A percentile compares a stretch with the other conserved stretches of the same genome.
Conservation (phyloP, 2,797 vertebrate genomes). For the Xyrichtys novacula region DNA sequence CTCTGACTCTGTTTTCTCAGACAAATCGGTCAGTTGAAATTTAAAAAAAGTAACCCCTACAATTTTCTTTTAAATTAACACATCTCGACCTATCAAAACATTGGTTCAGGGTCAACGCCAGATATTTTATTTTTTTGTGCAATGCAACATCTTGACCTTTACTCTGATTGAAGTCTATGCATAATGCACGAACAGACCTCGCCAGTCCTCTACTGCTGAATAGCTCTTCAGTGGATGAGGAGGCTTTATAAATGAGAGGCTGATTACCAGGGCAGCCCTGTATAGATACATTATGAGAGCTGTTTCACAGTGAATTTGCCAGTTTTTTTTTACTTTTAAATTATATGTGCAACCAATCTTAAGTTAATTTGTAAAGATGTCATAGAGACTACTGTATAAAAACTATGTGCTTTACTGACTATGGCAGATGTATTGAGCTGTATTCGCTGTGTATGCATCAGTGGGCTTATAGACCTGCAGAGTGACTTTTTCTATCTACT, state of each 20-base stretch:
- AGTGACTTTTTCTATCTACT: slow-evolving; percentile 8
- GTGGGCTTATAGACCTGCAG: not conserved
- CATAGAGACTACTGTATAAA: not conserved
- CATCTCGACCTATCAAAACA: no score
- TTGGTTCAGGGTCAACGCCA: not conserved
- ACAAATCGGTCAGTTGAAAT: no score
- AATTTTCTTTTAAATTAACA: slow-evolving; percentile 18
- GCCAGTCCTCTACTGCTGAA: slow-evolving; percentile 19
- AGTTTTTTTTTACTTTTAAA: not conserved
- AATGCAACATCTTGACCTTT: slow-evolving; percentile 35
- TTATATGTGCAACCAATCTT: not conserved
- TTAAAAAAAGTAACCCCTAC: no score
- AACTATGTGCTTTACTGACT: slow-evolving; percentile 10
- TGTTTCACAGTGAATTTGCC: not conserved
- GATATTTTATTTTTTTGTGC: slow-evolving; percentile 3
- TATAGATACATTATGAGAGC: not conserved
- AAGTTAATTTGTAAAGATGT: slow-evolving; percentile 3
- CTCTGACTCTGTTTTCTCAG: no score
- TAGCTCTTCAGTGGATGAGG: slow-evolving; percentile 27
- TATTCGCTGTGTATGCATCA: slow-evolving; percentile 4
- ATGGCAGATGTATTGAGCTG: slow-evolving; percentile 9
- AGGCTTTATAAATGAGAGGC: not conserved
- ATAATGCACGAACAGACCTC: slow-evolving; percentile 26
- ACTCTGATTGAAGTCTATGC: slow-evolving; percentile 26
- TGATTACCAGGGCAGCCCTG: not conserved